These are phyloP conservation scores for Geopemphigus sp. DNA, from an alignment of 1,140 invertebrate species.

Conservation along the genomic window DNA sequence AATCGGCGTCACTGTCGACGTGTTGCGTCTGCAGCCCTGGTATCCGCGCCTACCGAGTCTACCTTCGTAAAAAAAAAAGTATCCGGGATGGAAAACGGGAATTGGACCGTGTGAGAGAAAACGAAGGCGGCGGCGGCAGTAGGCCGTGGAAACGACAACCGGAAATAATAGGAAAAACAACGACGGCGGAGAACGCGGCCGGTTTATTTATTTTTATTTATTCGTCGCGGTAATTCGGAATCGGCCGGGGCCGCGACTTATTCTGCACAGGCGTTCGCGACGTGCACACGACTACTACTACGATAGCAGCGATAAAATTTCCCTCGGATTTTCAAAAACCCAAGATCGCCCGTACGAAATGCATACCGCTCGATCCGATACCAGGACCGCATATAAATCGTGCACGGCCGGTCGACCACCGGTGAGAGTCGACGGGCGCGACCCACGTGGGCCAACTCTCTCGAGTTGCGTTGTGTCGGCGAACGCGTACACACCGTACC, in stretches of 20 bases:
- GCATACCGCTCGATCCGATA: constrained; percentile 13
- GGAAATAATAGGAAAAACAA: too few relatives aligned
- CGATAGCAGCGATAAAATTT: background rate
- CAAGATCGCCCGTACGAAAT: constrained; percentile 9
- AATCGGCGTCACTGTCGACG: too few relatives aligned
- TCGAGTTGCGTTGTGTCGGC: constrained; percentile 47
- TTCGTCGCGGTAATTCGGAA: background rate
- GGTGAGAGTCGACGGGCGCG: too few relatives aligned
- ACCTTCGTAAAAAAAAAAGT: constrained; percentile 37
- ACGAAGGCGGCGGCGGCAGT: too few relatives aligned
- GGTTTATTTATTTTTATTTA: background rate
- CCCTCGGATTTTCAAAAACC: constrained; percentile 48
- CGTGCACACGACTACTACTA: too few relatives aligned
- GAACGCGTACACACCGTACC: constrained; percentile 26
- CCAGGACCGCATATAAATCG: constrained; percentile 20
- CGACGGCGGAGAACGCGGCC: background rate
- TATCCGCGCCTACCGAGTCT: constrained; percentile 8
- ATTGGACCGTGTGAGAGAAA: background rate
- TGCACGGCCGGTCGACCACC: too few relatives aligned
- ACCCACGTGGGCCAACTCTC: background rate
- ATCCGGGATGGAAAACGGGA: too few relatives aligned
- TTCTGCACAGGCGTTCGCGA: too few relatives aligned
- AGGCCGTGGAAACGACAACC: too few relatives aligned
- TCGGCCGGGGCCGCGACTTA: too few relatives aligned
- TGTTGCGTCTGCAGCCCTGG: background rate